Evolutionary conservation across 2,888 invertebrate genomes (phyloP).

Genomic region (Oscheius onirici): DNA sequence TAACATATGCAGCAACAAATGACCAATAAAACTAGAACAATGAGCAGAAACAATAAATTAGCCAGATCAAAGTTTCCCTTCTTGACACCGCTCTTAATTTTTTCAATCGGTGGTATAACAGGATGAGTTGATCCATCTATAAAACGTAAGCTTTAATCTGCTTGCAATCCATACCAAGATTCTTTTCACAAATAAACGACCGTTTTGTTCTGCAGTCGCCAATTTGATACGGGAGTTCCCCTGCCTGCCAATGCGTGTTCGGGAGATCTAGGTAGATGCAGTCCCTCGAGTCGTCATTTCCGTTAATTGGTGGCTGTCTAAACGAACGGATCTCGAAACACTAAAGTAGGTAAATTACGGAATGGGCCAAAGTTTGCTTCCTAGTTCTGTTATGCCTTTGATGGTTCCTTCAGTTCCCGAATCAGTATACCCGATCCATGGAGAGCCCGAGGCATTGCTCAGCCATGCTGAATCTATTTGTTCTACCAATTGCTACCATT

Average conservation of each 20-base stretch:
- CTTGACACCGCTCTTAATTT: conserved; percentile 22
- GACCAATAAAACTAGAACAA: conserved; percentile 31
- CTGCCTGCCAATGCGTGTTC: conserved; percentile 26
- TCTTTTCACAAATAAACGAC: conserved; percentile 36
- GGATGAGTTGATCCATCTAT: conserved; percentile 35
- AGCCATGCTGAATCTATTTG: neutral
- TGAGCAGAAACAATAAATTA: conserved; percentile 35
- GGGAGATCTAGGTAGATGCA: conserved; percentile 37
- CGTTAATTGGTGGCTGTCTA: conserved; percentile 33
- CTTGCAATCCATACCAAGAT: conserved; percentile 15
- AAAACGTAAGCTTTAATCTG: neutral
- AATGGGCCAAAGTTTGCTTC: conserved; percentile 20
- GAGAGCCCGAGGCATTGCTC: conserved; percentile 10
- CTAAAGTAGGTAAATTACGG: neutral
- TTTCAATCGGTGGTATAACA: conserved; percentile 23
- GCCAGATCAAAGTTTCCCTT: conserved; percentile 32
- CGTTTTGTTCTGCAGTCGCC: conserved; percentile 32
- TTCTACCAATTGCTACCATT: neutral
- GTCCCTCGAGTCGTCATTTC: conserved; percentile 34
- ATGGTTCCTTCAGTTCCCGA: conserved; percentile 40
- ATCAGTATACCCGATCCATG: conserved; percentile 53
- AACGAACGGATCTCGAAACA: neutral
- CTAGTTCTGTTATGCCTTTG: conserved; percentile 8
- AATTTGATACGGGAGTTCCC: conserved; percentile 31
- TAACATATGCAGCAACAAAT: conserved; percentile 35